Evolutionary conservation across 2,113 vertebrate genomes (phyloP).

Genomic region (Poeciliopsis occidentalis): DNA sequence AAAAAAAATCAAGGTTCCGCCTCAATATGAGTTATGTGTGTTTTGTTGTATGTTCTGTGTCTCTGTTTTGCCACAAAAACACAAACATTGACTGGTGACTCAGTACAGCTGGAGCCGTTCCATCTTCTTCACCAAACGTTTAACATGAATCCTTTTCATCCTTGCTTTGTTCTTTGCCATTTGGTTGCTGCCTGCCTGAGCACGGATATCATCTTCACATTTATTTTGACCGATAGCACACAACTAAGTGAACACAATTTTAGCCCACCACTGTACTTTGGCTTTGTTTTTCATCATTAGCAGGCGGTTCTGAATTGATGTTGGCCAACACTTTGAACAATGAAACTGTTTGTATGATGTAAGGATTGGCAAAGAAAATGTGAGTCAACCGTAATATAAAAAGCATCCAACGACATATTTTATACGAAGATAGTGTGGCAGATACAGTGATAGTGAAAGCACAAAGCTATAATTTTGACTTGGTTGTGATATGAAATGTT

Average conservation of each 20-base stretch:
- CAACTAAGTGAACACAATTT: conserved; percentile 59
- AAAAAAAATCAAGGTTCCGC: background rate
- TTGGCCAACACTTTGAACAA: conserved; percentile 62
- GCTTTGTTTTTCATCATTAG: conserved; percentile 56
- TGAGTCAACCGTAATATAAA: conserved; percentile 25
- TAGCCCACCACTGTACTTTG: conserved; percentile 34
- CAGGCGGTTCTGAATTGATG: conserved; percentile 46
- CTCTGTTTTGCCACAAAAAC: background rate
- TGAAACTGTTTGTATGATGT: conserved; percentile 51
- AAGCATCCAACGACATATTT: background rate
- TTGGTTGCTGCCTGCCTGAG: conserved; percentile 62
- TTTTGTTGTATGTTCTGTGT: background rate
- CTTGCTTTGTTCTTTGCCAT: conserved; percentile 49
- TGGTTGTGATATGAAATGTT: conserved; percentile 34
- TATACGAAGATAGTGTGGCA: background rate
- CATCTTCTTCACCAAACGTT: conserved; percentile 23
- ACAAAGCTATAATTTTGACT: conserved; percentile 56
- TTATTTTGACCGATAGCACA: conserved; percentile 38
- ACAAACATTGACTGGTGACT: background rate
- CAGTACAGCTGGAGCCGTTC: background rate
- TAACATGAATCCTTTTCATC: conserved; percentile 49
- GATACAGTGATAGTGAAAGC: background rate
- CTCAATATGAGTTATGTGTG: background rate
- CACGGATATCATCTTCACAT: conserved; percentile 69
- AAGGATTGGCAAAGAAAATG: conserved; percentile 59